These are phyloP conservation scores for Vulpes ferrilata DNA, from an alignment of 2,113 vertebrate genomes.

Conservation along the genomic window DNA sequence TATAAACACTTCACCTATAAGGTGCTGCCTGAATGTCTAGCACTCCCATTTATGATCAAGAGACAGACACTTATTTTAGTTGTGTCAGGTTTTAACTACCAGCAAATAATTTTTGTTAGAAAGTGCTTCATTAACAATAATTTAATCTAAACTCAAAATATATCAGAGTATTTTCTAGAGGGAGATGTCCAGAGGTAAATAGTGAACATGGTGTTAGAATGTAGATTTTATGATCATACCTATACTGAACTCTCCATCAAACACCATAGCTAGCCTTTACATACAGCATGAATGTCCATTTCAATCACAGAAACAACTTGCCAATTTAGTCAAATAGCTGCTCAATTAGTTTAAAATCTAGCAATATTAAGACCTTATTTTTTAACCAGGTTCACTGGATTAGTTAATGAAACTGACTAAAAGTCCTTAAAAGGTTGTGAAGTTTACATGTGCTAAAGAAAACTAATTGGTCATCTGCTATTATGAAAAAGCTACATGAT, in stretches of 20 bases:
- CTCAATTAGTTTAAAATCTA: neutral
- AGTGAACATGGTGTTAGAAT: neutral
- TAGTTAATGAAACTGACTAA: slow-evolving; percentile 34
- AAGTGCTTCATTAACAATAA: neutral
- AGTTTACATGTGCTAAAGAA: slow-evolving; percentile 23
- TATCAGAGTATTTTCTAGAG: slow-evolving; percentile 33
- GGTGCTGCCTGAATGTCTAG: neutral
- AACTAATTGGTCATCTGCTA: slow-evolving; percentile 16
- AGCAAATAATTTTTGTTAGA: slow-evolving; percentile 24
- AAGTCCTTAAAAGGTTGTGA: neutral
- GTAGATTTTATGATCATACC: neutral
- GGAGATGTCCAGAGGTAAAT: neutral
- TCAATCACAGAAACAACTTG: neutral
- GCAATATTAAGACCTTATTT: neutral
- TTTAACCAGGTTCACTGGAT: neutral
- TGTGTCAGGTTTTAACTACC: neutral
- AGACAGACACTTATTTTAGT: neutral
- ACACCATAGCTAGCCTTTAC: neutral
- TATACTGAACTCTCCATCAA: neutral
- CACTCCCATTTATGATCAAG: neutral
- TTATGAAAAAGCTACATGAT: neutral
- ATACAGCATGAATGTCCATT: neutral
- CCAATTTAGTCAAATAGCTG: neutral
- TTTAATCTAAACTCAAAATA: neutral
- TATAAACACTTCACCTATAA: neutral